Evolutionary conservation across 2,797 vertebrate genomes (phyloP).

Genomic region (Bovichtus variegatus): DNA sequence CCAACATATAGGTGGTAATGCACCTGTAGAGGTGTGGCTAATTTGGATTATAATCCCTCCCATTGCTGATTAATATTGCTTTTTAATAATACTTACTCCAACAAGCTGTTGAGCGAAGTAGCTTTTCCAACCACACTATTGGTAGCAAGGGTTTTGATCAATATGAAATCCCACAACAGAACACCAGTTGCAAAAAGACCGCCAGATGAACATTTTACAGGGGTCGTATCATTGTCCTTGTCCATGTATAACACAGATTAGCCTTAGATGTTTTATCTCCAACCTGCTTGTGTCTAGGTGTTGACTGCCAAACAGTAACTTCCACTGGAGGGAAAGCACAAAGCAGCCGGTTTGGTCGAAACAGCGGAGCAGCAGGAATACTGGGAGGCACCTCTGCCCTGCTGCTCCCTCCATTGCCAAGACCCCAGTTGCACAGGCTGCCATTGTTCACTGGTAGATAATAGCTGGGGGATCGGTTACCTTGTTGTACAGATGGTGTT

Average conservation of each 20-base stretch:
- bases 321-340: neutral
- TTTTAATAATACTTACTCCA: neutral
- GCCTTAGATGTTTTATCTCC: neutral
- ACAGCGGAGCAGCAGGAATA: slow-evolving; percentile 27
- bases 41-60: neutral
- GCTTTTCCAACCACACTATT: slow-evolving; percentile 2
- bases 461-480: slow-evolving; percentile 76
- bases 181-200: neutral
- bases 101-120: neutral
- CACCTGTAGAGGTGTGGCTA: neutral
- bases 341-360: slow-evolving; percentile 28
- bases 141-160: slow-evolving; percentile 9
- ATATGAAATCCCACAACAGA: slow-evolving; percentile 20
- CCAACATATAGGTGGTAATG: neutral
- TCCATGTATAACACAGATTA: slow-evolving; percentile 16
- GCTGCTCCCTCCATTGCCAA: slow-evolving; percentile 54
- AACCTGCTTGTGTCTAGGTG: slow-evolving; percentile 7
- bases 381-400: slow-evolving; percentile 49
- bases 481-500: slow-evolving; percentile 78
- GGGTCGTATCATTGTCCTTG: slow-evolving; percentile 9
- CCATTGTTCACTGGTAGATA: slow-evolving; percentile 70
- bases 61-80: neutral
- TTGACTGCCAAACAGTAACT: slow-evolving; percentile 13
- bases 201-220: slow-evolving; percentile 6
- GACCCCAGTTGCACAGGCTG: slow-evolving; percentile 57